Conservation (phyloP, 2,888 invertebrate species). For the Rhopalosiphum nymphaeae region DNA sequence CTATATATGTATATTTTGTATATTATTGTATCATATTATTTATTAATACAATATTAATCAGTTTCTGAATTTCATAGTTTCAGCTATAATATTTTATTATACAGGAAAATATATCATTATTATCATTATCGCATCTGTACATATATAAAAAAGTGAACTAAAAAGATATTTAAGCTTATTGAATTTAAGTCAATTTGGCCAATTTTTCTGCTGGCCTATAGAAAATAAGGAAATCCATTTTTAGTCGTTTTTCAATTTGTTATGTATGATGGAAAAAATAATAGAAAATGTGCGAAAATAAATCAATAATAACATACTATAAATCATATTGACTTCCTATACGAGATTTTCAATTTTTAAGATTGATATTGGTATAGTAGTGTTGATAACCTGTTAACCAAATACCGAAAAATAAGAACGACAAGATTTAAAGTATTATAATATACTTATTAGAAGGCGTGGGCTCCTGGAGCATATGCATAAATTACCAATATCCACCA, state of each 20-base stretch:
- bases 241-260: neutral
- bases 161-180: neutral
- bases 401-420: neutral
- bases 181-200: neutral
- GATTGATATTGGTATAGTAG: neutral
- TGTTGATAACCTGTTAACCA: neutral
- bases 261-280: neutral
- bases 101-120: neutral
- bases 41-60: neutral
- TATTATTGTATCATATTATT: neutral
- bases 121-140: neutral
- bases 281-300: conserved; percentile 3
- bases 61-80: neutral
- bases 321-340: neutral
- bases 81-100: neutral
- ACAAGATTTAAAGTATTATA: neutral
- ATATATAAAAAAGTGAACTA: neutral
- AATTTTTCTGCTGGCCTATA: neutral
- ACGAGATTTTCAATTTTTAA: neutral
- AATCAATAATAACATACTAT: neutral
- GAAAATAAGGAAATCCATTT: neutral
- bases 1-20: neutral
- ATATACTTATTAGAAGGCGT: neutral
- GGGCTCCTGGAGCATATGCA: conserved; percentile 12
- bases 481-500: conserved; percentile 3